These are phyloP conservation scores for Drosophila teissieri DNA, from an alignment of 1,140 invertebrate species.

Conservation along the genomic window DNA sequence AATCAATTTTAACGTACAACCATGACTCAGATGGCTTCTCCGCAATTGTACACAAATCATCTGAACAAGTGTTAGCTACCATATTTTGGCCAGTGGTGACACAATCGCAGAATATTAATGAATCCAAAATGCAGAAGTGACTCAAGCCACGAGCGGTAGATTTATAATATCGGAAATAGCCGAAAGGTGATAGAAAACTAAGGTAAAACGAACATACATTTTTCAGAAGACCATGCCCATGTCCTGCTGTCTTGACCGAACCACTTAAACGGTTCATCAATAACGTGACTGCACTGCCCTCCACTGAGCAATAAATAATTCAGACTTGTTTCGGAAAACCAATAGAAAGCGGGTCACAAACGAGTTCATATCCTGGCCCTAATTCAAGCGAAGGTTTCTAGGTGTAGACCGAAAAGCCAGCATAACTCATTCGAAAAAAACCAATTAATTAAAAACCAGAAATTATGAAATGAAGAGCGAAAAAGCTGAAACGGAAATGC, in stretches of 20 bases:
- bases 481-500: slow-evolving; percentile 48
- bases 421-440: slow-evolving; percentile 59
- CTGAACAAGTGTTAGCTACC: slow-evolving; percentile 35
- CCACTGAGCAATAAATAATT: slow-evolving; percentile 45
- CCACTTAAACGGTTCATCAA: slow-evolving; percentile 49
- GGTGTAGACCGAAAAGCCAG: slow-evolving; percentile 36
- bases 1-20: slow-evolving; percentile 2
- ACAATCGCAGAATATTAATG: slow-evolving; percentile 40
- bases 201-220: not conserved
- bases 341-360: slow-evolving; percentile 23
- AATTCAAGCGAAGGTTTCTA: slow-evolving; percentile 49
- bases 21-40: slow-evolving; percentile 18
- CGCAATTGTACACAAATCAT: slow-evolving; percentile 23
- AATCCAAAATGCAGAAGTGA: slow-evolving; percentile 24
- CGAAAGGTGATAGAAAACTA: slow-evolving; percentile 11
- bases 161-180: slow-evolving; percentile 29
- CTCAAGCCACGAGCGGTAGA: slow-evolving; percentile 34
- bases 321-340: slow-evolving; percentile 44
- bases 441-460: slow-evolving; percentile 76
- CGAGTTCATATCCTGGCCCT: slow-evolving; percentile 30
- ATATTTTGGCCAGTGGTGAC: slow-evolving; percentile 25
- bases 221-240: not conserved
- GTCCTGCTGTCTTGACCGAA: slow-evolving; percentile 16
- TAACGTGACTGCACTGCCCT: slow-evolving; percentile 44
- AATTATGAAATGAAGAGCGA: slow-evolving; percentile 62